phyloP scores from a whole-genome alignment of 2,113 vertebrate genomes.

The Dascyllus trimaculatus region DNA sequence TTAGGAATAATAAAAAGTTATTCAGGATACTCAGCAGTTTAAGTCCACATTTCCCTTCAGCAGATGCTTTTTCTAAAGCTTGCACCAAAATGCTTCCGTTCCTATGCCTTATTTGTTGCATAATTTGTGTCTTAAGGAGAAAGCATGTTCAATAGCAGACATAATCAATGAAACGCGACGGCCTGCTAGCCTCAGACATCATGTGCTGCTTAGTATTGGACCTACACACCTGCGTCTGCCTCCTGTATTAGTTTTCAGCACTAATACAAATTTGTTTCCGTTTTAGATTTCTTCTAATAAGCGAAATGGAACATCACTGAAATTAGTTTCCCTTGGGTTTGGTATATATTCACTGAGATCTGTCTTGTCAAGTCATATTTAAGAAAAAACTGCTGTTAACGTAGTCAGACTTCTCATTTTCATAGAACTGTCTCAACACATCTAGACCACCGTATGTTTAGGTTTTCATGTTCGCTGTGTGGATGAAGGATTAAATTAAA shows the following conservation, averaged over 20 bases:
- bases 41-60: conserved; percentile 32
- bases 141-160: conserved; percentile 18
- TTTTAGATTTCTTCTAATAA: conserved; percentile 2
- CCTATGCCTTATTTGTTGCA: conserved; percentile 51
- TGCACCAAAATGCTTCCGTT: conserved; percentile 27
- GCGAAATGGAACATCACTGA: too few species aligned
- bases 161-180: conserved; percentile 9
- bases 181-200: conserved; percentile 23
- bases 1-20: conserved; percentile 65
- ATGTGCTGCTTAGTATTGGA: conserved; percentile 24
- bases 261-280: neutral
- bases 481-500: conserved; percentile 7
- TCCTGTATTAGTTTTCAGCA: neutral
- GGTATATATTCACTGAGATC: neutral
- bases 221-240: conserved; percentile 20
- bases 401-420: neutral
- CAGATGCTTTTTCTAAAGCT: conserved; percentile 31
- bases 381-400: conserved; percentile 9
- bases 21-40: conserved; percentile 57
- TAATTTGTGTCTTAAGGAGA: conserved; percentile 20
- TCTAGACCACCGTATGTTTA: neutral
- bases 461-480: conserved; percentile 26
- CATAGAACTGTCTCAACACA: neutral
- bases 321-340: neutral
- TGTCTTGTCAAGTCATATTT: conserved; percentile 21